phyloP scores from a whole-genome alignment of 2,113 vertebrate species.

The Sceloporus undulatus region DNA sequence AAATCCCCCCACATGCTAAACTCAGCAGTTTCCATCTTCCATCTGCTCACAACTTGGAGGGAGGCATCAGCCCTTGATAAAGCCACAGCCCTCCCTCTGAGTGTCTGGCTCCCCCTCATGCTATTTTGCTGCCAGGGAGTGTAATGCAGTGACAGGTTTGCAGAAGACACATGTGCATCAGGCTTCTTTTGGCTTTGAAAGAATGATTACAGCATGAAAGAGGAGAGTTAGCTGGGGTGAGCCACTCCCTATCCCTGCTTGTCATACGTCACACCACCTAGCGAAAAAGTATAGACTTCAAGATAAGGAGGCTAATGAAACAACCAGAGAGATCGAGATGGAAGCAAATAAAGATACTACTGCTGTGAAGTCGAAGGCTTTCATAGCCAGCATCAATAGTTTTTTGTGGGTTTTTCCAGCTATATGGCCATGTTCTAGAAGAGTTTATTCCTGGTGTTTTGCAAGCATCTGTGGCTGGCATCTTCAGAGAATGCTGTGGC shows the following conservation, averaged over 20 bases:
- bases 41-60: slow-evolving; percentile 15
- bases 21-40: slow-evolving; percentile 63
- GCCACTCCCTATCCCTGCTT: not conserved
- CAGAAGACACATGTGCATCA: not conserved
- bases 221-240: not conserved
- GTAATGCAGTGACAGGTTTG: not conserved
- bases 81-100: not conserved
- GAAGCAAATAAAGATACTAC: too few relatives aligned
- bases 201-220: not conserved
- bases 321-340: not conserved
- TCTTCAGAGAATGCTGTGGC: too few relatives aligned
- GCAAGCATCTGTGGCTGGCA: too few relatives aligned
- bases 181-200: not conserved
- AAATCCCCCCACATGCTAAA: slow-evolving; percentile 71
- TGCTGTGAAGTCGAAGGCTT: too few relatives aligned
- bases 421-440: too few relatives aligned
- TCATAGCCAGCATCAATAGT: too few relatives aligned
- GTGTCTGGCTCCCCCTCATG: not conserved
- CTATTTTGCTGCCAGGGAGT: too few relatives aligned
- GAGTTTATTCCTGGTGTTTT: too few relatives aligned
- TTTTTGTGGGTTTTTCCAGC: too few relatives aligned
- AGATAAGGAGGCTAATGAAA: not conserved
- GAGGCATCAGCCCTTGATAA: not conserved
- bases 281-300: not conserved
- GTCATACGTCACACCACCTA: not conserved